Conservation (phyloP, 2,113 vertebrate species). For the Megaceryle maxima region DNA sequence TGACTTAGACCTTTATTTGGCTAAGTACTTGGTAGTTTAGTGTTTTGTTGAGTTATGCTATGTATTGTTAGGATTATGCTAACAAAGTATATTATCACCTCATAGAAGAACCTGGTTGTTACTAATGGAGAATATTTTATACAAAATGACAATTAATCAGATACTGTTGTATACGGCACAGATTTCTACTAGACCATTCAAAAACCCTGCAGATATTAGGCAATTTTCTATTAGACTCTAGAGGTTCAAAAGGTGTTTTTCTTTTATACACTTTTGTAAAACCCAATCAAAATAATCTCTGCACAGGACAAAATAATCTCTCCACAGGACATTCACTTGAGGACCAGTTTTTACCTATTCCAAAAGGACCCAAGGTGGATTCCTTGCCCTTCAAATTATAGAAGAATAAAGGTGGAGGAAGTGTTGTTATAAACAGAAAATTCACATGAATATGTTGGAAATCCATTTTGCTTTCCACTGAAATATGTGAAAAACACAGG, state of each 20-base stretch:
- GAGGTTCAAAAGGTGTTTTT: neutral
- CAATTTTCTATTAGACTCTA: neutral
- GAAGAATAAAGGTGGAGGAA: neutral
- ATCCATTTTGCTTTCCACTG: neutral
- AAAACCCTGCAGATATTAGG: rapidly evolving
- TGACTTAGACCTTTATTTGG: neutral
- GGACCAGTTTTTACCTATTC: neutral
- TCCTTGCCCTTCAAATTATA: neutral
- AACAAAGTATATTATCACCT: neutral
- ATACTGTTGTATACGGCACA: neutral
- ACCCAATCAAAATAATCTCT: neutral
- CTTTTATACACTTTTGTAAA: neutral
- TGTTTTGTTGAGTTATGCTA: neutral
- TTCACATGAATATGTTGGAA: neutral
- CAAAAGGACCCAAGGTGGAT: neutral
- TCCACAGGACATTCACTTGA: neutral
- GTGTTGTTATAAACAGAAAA: neutral
- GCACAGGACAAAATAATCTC: neutral
- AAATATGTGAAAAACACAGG: neutral
- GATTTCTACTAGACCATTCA: neutral
- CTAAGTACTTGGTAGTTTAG: neutral
- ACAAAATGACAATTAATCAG: neutral
- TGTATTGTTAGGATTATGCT: neutral
- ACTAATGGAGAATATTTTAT: neutral
- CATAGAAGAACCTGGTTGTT: neutral